phyloP scores from a whole-genome alignment of 30 jellyfish, hydroid and myxozoan genomes.

The Phacellophora camtschatica region DNA sequence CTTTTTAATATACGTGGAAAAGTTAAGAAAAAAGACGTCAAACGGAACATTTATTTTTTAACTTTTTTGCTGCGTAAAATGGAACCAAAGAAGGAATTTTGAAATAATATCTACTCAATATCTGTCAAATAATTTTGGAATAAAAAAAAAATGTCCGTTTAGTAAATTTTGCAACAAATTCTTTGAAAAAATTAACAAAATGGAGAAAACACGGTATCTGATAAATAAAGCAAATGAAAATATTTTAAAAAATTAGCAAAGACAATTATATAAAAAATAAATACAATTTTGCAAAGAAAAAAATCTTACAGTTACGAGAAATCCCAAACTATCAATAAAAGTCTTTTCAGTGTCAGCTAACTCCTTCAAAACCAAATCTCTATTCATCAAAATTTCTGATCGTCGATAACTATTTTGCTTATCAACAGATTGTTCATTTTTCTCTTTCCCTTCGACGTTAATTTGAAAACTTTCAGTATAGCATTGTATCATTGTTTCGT shows the following conservation, averaged over 20 bases:
- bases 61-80: not conserved
- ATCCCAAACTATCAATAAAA: conserved; percentile 64
- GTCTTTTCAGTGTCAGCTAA: conserved; percentile 83
- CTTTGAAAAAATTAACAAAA: too few species aligned
- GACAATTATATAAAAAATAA: too few species aligned
- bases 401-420: conserved; percentile 5
- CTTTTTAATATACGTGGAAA: not conserved
- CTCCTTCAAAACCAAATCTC: conserved; percentile 83
- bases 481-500: conserved; percentile 70
- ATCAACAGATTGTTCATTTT: not conserved
- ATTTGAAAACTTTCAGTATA: conserved; percentile 71
- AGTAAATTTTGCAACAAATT: too few species aligned
- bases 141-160: too few species aligned
- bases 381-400: conserved; percentile 65
- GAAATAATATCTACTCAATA: too few species aligned
- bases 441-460: conserved; percentile 5
- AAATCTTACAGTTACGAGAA: conserved; percentile 37
- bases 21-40: not conserved
- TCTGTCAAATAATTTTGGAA: too few species aligned
- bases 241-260: too few species aligned
- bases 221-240: too few species aligned
- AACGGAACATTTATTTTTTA: not conserved
- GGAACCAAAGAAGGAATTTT: too few species aligned
- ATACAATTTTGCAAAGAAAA: too few species aligned
- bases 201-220: too few species aligned